These are phyloP conservation scores for Limnodromus scolopaceus DNA, from an alignment of 2,797 vertebrate species.

Conservation along the genomic window DNA sequence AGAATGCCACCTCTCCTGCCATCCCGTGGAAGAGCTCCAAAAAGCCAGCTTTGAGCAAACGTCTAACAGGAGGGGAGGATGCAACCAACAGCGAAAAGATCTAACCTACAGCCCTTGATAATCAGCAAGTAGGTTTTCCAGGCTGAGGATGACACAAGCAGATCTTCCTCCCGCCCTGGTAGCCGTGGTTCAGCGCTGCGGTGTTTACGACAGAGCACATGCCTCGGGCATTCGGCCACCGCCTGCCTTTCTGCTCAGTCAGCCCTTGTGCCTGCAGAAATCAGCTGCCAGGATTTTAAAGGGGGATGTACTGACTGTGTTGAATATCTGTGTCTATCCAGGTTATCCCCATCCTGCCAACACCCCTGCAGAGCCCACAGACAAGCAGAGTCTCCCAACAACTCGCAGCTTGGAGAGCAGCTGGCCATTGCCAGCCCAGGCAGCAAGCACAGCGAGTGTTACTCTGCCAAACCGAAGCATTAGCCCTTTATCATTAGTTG, in stretches of 20 bases:
- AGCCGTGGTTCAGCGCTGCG: not conserved
- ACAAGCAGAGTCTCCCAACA: not conserved
- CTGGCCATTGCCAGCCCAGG: not conserved
- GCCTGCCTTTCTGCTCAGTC: not conserved
- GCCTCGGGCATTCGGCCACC: rapidly evolving
- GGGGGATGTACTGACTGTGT: not conserved
- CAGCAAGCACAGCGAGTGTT: not conserved
- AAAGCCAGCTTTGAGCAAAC: not conserved
- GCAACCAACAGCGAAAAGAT: not conserved
- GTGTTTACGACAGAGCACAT: rapidly evolving
- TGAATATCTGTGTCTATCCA: not conserved
- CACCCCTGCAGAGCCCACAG: not conserved
- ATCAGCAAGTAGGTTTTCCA: not conserved
- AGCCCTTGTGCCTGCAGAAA: not conserved
- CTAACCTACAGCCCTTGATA: not conserved
- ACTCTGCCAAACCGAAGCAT: not conserved
- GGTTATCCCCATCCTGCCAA: not conserved
- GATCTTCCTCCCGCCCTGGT: not conserved
- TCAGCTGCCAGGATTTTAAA: not conserved
- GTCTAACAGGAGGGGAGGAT: not conserved
- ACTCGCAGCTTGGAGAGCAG: rapidly evolving
- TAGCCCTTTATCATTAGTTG: not conserved
- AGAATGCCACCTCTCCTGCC: not conserved
- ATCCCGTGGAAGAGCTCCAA: not conserved
- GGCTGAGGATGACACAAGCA: not conserved